These are phyloP conservation scores for Nothobranchius kuhntae DNA, from an alignment of 2,113 vertebrate species.

Conservation along the genomic window DNA sequence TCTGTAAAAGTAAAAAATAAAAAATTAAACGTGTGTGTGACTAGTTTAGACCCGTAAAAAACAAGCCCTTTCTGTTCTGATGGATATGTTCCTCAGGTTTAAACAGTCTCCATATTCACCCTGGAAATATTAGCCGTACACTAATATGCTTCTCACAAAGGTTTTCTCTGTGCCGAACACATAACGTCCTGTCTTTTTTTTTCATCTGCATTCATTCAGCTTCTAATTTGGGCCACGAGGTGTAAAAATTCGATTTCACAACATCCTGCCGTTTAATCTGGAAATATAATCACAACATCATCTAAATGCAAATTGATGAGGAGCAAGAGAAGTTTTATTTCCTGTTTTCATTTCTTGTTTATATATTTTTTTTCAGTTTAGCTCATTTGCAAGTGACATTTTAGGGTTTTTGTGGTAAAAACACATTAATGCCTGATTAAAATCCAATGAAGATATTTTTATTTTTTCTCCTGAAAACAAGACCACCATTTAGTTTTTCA, in stretches of 20 bases:
- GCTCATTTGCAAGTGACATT: conserved; percentile 10
- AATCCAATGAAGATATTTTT: conserved; percentile 19
- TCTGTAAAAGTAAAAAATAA: conserved; percentile 15
- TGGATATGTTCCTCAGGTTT: conserved; percentile 17
- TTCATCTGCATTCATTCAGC: conserved; percentile 23
- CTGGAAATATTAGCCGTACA: conserved; percentile 24
- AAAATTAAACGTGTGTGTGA: conserved; percentile 32
- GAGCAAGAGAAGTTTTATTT: conserved; percentile 4
- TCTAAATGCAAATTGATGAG: conserved; percentile 1
- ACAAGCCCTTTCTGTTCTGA: conserved; percentile 43
- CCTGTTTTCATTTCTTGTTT: conserved; percentile 10
- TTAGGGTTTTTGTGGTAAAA: conserved; percentile 10
- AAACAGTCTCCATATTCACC: conserved; percentile 50
- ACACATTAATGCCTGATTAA: background rate
- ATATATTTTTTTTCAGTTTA: conserved; percentile 9
- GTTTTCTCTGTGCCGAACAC: conserved; percentile 42
- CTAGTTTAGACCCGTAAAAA: conserved; percentile 40
- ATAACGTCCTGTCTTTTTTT: conserved; percentile 26
- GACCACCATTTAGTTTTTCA: no score
- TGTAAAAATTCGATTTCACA: conserved; percentile 46
- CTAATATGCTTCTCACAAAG: conserved; percentile 49
- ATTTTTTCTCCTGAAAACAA: background rate
- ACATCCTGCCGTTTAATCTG: conserved; percentile 21
- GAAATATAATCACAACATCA: conserved; percentile 11
- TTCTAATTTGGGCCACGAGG: conserved; percentile 34